A percentile compares a stretch with the other conserved stretches of the same genome.
These are phyloP conservation scores for Plutella xylostella DNA, from an alignment of 2,888 invertebrate species.

Conservation along the genomic window DNA sequence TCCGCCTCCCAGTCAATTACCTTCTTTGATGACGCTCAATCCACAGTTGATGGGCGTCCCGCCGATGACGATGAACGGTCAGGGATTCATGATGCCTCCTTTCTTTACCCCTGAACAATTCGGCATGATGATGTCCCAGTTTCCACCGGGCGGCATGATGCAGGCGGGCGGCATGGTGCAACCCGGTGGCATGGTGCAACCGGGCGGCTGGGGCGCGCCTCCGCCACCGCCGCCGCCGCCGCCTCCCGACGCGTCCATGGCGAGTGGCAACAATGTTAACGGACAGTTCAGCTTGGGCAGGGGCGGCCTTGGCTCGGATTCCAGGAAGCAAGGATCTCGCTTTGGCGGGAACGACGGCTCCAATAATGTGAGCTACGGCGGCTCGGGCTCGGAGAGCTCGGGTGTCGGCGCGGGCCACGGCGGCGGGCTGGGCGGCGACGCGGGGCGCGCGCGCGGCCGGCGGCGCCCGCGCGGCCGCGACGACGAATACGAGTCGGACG, in stretches of 20 bases:
- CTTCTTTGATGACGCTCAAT: conserved; percentile 50
- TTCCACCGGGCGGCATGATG: conserved; percentile 27
- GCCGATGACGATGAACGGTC: conserved; percentile 43
- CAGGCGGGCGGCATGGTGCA: conserved; percentile 30
- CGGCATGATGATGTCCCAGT: conserved; percentile 49
- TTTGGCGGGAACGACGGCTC: conserved; percentile 28
- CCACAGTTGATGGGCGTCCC: conserved; percentile 56
- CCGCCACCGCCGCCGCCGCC: conserved; percentile 51
- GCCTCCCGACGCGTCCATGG: conserved; percentile 42
- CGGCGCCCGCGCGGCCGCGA: conserved; percentile 25
- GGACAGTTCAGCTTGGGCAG: conserved; percentile 49
- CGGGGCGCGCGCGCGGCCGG: conserved; percentile 23
- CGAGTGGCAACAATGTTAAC: conserved; percentile 31
- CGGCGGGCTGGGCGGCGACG: conserved; percentile 17
- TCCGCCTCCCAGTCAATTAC: no score
- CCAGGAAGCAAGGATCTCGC: conserved; percentile 53
- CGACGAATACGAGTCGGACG: conserved; percentile 23
- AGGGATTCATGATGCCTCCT: conserved; percentile 45
- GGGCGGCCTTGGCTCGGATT: conserved; percentile 59
- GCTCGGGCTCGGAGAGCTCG: conserved; percentile 29
- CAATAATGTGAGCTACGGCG: conserved; percentile 25
- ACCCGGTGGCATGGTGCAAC: conserved; percentile 27
- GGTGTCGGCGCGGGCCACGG: conserved; percentile 24
- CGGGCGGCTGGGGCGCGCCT: conserved; percentile 38
- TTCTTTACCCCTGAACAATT: conserved; percentile 54